Evolutionary conservation across 1,140 invertebrate genomes (phyloP), one percentile per base, ranked within the genome.

Genomic region (Zaprionus ghesquierei): DNA sequence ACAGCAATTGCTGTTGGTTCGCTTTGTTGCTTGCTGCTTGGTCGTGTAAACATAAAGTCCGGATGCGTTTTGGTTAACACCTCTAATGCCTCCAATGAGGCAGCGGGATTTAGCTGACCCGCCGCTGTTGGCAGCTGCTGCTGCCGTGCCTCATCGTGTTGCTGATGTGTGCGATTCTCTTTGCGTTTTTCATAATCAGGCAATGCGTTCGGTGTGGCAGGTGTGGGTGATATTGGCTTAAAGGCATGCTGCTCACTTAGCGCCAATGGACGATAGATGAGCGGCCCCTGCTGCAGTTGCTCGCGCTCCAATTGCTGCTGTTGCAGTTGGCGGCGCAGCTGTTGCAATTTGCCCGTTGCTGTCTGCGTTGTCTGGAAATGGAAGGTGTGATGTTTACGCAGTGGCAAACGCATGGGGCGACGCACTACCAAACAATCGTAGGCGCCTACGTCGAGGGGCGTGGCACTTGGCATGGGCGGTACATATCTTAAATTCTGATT

Each of bases 331-430:
- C 69, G 60, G 12, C 81, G 82, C 58, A 90, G 61, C 55, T 90
- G 77, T 31, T 80, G 77, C 49, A 91, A 56, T 60, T 89, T 90
- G 51, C 84, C 79, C 15, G 85, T 85, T 23, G 89, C 84, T 15
- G 89, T 92, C 61, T 92, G 84, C 92, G 81, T 94, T 25, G 93
- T 94, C 92, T 95, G 94, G 66, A 95, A 95, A 79, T 95, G 94
- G 79, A 95, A 95, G 81, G 94, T 95, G 90, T 95, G 94, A 90
- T 94, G 94, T 90, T 95, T 95, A 84, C 95, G 94, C 23, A 95
- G 77, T 0, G 94, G 94, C 74, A 94, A 93, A 87, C 94, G 86
- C 44, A 92, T 78, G 31, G 91, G 89, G 2, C 79, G 81, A 41
- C 78, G 69, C 25, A 68, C 80, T 54, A 73, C 77, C 63, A 89